A percentile compares a stretch with the other conserved stretches of the same genome.
Conservation (phyloP, 92 coral and sea anemone species). For the Bergia puertoricense region DNA sequence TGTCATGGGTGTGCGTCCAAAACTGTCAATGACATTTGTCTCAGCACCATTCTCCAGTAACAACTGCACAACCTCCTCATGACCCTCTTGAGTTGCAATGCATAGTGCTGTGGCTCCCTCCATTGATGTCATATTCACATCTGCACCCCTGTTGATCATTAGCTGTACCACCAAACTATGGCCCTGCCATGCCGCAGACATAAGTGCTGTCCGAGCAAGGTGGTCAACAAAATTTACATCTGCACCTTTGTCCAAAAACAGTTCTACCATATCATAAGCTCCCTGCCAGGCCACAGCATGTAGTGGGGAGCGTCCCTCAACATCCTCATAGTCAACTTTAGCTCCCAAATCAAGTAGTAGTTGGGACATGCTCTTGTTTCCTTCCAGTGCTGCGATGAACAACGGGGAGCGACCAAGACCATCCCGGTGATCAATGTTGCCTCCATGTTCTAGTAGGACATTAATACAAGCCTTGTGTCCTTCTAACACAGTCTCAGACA, state of each 20-base stretch:
- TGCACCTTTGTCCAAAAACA: slow-evolving; percentile 83
- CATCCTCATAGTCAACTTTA: slow-evolving; percentile 79
- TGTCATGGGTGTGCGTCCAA: slow-evolving; percentile 96
- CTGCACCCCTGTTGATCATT: slow-evolving; percentile 88
- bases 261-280: slow-evolving; percentile 74
- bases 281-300: slow-evolving; percentile 98
- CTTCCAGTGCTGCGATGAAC: slow-evolving; percentile 82
- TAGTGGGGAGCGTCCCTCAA: slow-evolving; percentile 87
- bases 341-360: slow-evolving; percentile 80
- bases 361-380: slow-evolving; percentile 79
- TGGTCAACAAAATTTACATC: slow-evolving; percentile 76
- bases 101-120: slow-evolving; percentile 95
- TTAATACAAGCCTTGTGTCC: slow-evolving; percentile 86
- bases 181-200: slow-evolving; percentile 99
- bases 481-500: slow-evolving; percentile 85
- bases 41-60: slow-evolving; percentile 87
- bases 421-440: slow-evolving; percentile 75
- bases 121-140: slow-evolving; percentile 76
- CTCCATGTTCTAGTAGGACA: slow-evolving; percentile 69
- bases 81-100: slow-evolving; percentile 98
- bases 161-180: slow-evolving; percentile 84
- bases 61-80: slow-evolving; percentile 95
- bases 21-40: slow-evolving; percentile 85
- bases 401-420: slow-evolving; percentile 87
- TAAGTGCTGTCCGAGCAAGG: slow-evolving; percentile 89